phyloP scores from a whole-genome alignment of 2,113 vertebrate genomes.

The Psettodes erumei region DNA sequence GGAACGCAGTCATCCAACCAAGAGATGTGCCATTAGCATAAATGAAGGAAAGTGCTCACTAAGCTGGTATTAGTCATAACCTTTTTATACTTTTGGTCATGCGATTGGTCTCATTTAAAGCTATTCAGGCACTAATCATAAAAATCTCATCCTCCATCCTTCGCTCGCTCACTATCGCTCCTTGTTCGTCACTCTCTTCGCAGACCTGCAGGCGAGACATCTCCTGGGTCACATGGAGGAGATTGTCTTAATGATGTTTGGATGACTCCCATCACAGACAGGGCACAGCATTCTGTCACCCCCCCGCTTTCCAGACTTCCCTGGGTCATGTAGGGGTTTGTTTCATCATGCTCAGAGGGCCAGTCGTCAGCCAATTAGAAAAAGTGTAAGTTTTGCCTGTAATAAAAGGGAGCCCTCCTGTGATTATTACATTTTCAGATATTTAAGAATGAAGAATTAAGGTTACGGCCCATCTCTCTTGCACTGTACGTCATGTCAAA shows the following conservation, averaged over 20 bases:
- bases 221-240: conserved; percentile 58
- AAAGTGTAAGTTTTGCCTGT: background rate
- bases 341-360: conserved; percentile 2
- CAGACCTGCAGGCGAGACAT: conserved; percentile 12
- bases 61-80: background rate
- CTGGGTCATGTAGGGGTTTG: conserved; percentile 11
- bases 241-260: conserved; percentile 57
- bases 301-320: conserved; percentile 9
- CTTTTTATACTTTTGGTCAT: background rate
- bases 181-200: background rate
- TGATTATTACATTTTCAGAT: background rate
- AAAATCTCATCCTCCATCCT: background rate
- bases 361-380: background rate
- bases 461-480: background rate
- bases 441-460: too few species aligned
- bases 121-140: background rate
- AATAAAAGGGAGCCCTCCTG: conserved; percentile 3
- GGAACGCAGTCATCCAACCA: conserved; percentile 27
- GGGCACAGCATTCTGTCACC: conserved; percentile 11
- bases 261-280: conserved; percentile 67
- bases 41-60: background rate
- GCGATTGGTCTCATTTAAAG: background rate
- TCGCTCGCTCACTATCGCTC: background rate
- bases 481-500: background rate
- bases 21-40: conserved; percentile 14